Percentiles rank a stretch among this genome's conserved stretches.
Conservation (phyloP, 2,797 vertebrate genomes). For the Semotilus atromaculatus region DNA sequence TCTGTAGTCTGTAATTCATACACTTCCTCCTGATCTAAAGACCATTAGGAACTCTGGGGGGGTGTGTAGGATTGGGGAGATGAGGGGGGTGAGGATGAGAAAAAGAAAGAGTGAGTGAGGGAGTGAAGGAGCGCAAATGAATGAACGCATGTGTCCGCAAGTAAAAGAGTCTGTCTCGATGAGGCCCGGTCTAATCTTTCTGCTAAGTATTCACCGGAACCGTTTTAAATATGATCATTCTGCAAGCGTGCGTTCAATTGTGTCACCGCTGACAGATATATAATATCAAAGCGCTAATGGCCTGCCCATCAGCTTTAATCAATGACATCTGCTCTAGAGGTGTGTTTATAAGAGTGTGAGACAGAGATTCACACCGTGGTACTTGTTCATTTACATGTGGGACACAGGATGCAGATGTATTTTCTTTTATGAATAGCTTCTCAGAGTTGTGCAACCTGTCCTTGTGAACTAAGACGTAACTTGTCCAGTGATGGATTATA, state of each 20-base stretch:
- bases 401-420: conserved; percentile 5
- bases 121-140: conserved; percentile 67
- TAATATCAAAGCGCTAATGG: conserved; percentile 80
- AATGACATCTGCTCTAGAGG: conserved; percentile 66
- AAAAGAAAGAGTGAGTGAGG: conserved; percentile 33
- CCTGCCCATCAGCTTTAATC: conserved; percentile 79
- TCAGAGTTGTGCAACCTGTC: background rate
- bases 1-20: conserved; percentile 80
- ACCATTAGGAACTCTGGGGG: conserved; percentile 81
- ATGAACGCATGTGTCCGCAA: conserved; percentile 73
- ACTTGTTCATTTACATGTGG: conserved; percentile 17
- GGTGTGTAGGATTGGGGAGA: conserved; percentile 65
- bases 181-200: conserved; percentile 76
- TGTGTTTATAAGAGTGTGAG: conserved; percentile 51
- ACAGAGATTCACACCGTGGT: conserved; percentile 11
- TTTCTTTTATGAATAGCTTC: background rate
- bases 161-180: conserved; percentile 65
- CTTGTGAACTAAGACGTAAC: background rate
- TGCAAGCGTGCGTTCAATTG: conserved; percentile 74
- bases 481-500: background rate
- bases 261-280: conserved; percentile 80
- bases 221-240: conserved; percentile 81
- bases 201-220: conserved; percentile 78
- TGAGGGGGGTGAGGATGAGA: conserved; percentile 54
- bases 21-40: conserved; percentile 76